Evolutionary conservation across 2,797 vertebrate species (phyloP).

Genomic region (Clarias platycephalus): DNA sequence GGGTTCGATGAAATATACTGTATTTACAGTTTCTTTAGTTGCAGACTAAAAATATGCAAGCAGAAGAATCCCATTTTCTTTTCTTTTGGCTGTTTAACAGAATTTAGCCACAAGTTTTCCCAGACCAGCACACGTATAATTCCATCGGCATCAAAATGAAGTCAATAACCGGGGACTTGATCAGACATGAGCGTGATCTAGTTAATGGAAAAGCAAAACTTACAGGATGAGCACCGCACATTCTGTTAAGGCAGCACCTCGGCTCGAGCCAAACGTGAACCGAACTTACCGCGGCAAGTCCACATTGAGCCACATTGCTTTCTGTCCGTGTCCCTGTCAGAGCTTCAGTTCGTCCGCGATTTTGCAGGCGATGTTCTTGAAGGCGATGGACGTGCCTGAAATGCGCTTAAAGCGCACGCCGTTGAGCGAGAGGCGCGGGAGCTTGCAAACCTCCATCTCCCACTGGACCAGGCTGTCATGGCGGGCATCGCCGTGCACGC

Average conservation of each 20-base stretch:
- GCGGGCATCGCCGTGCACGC: constrained; percentile 90
- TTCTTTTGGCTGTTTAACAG: not conserved
- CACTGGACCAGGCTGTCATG: constrained; percentile 96
- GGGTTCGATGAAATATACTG: not conserved
- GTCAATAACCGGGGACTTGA: not conserved
- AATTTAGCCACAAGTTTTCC: constrained; percentile 4
- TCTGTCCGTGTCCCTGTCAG: constrained; percentile 71
- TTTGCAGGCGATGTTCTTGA: constrained; percentile 99
- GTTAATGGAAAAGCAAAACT: constrained; percentile 16
- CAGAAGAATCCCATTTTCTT: not conserved
- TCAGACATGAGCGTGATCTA: not conserved
- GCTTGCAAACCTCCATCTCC: constrained; percentile 99
- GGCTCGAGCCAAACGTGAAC: constrained; percentile 16
- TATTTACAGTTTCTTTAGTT: not conserved
- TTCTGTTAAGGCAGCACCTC: constrained; percentile 41
- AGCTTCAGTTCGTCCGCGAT: constrained; percentile 98
- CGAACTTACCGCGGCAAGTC: constrained; percentile 26
- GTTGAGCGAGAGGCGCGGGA: constrained; percentile 93
- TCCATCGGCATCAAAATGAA: not conserved
- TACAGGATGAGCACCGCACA: constrained; percentile 23
- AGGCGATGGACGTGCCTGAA: constrained; percentile 96
- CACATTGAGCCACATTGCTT: constrained; percentile 29
- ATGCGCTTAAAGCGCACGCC: constrained; percentile 98
- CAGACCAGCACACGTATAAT: not conserved
- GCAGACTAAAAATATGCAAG: not conserved